Base-by-base conservation (phyloP, 2,797 vertebrate genomes). In the Fistularia tabacaria region DNA sequence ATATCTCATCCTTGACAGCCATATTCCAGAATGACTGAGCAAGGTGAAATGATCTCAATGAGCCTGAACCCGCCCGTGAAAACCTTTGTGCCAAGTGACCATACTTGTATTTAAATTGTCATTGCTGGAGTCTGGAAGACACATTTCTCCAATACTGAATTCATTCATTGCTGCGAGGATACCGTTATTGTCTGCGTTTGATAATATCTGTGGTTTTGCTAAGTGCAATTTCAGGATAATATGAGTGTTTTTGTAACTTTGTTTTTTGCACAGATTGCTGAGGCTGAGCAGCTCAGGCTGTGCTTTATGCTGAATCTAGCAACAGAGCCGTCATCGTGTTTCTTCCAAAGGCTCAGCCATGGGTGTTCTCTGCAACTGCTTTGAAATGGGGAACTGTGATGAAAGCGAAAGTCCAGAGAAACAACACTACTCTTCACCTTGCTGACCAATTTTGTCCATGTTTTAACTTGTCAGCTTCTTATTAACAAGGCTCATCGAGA, bases 401-500 rank as follows among this genome's bases (percentile, higher is more conserved):
- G 47, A 54, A 38, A 50, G 45, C 13, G 38, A 57, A 63, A 44
- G 53, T 59, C 1, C 40, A 58, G 37, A 41, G 66, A 53, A 62
- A 51, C 38, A n/a, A 25, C 25, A 25, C 46, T 40, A 1, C 6
- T 37, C 37, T 60, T 5, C 25, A 40, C 10, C 39, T 40, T 3
- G 39, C 54, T 64, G 65, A 55, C 46, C 47, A 9, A 44, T 25
- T 25, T 25, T 5, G 25, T 43, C 46, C 43, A 25, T 59, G 49
- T 54, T 64, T 46, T 10, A 42, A 38, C 38, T 7, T 15, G 43
- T 52, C 46, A n/a, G n/a, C n/a, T n/a, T n/a, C n/a, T n/a, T n/a
- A n/a, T n/a, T n/a, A n/a, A n/a, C n/a, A n/a, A n/a, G n/a, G n/a
- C n/a, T n/a, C n/a, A n/a, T n/a, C n/a, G n/a, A n/a, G n/a, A n/a